phyloP scores from a whole-genome alignment of 1,140 invertebrate species.

The Scaptodrosophila lebanonensis region DNA sequence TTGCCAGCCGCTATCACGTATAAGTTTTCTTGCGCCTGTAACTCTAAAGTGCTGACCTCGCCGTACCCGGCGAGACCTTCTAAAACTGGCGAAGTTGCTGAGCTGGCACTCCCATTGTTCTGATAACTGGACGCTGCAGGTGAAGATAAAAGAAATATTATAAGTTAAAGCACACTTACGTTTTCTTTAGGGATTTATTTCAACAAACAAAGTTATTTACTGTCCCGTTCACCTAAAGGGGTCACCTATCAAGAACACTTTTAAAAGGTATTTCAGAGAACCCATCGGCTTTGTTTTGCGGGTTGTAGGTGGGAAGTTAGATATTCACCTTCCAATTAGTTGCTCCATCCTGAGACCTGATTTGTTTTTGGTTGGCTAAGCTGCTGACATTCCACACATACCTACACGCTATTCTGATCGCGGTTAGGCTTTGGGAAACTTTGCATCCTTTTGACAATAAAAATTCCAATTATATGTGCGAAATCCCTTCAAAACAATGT shows the following conservation, averaged over 20 bases:
- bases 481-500: slow-evolving; percentile 30
- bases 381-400: no score
- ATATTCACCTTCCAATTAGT: no score
- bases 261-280: no score
- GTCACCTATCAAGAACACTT: no score
- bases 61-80: slow-evolving; percentile 9
- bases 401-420: background rate
- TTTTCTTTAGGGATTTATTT: background rate
- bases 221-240: no score
- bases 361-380: no score
- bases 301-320: background rate
- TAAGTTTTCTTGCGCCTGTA: slow-evolving; percentile 48
- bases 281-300: no score
- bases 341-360: no score
- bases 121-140: slow-evolving; percentile 35
- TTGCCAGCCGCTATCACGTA: slow-evolving; percentile 43
- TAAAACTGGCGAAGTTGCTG: slow-evolving; percentile 6
- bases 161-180: slow-evolving; percentile 10
- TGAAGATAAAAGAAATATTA: background rate
- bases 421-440: background rate
- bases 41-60: slow-evolving; percentile 24
- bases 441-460: slow-evolving; percentile 33
- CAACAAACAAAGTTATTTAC: no score
- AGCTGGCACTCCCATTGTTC: slow-evolving; percentile 18
- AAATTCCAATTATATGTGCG: slow-evolving; percentile 60